phyloP scores from a whole-genome alignment of 2,888 invertebrate species.

The Lochmaea capreae region DNA sequence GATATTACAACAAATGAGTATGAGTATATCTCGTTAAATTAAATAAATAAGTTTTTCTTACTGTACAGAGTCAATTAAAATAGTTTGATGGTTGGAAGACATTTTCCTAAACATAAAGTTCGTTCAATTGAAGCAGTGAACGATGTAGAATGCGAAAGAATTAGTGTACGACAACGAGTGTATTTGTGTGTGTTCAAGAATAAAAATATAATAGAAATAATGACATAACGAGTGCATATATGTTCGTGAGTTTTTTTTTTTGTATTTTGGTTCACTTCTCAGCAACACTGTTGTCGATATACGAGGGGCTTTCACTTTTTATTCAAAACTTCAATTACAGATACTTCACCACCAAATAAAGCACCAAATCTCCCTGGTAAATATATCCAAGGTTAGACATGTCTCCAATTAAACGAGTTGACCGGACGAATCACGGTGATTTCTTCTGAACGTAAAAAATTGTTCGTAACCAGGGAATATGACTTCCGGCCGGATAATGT shows the following conservation, averaged over 20 bases:
- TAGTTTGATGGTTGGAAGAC: too few relatives aligned
- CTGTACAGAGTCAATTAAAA: too few relatives aligned
- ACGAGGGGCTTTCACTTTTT: neutral
- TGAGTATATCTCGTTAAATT: too few relatives aligned
- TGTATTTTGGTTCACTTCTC: slow-evolving; percentile 24
- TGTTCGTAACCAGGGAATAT: slow-evolving; percentile 37
- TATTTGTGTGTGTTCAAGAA: slow-evolving; percentile 43
- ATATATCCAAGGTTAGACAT: slow-evolving; percentile 4
- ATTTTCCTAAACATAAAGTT: too few relatives aligned
- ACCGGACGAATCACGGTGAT: slow-evolving; percentile 41
- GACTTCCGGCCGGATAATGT: slow-evolving; percentile 46
- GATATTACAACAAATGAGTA: too few relatives aligned
- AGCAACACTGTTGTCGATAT: neutral
- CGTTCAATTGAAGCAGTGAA: too few relatives aligned
- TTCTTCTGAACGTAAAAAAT: slow-evolving; percentile 37
- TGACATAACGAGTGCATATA: slow-evolving; percentile 45
- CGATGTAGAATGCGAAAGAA: neutral
- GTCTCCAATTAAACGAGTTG: slow-evolving; percentile 37
- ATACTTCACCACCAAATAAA: neutral
- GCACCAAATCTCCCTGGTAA: neutral
- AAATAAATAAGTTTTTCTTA: too few relatives aligned
- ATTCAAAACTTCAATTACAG: too few relatives aligned
- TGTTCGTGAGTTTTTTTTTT: slow-evolving; percentile 37
- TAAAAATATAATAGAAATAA: slow-evolving; percentile 49
- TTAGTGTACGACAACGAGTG: slow-evolving; percentile 44